Base-by-base conservation (phyloP, 2,797 vertebrate species). In the Acanthopagrus latus region DNA sequence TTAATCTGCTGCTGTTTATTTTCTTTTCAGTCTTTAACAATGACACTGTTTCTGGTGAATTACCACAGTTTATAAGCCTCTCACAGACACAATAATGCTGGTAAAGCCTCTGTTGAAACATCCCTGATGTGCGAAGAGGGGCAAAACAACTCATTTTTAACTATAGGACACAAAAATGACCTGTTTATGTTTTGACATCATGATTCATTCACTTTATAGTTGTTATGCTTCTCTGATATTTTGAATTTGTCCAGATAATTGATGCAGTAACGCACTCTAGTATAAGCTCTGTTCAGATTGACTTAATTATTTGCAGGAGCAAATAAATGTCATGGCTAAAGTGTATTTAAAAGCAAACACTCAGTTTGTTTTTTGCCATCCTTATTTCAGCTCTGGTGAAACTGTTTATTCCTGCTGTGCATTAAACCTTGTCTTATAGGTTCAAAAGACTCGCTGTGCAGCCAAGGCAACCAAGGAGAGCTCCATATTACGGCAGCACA, bases 401-500 rank as follows among this genome's bases (percentile, higher is more conserved):
- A 44, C 47, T 27, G 56, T 81, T 88, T 78, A 70, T 79, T 78
- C 16, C 66, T 71, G 47, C 52, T 75, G 64, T 90, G 75, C 71
- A 74, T 81, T 78, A 84, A 83, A 84, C 74, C 63, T 87, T 89
- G 75, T 82, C 57, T 86, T 81, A 71, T 86, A 99, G 98, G 94
- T 99, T 83, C 90, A 94, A 93, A 96, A 93, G 90, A 91, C 91
- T 63, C 74, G 95, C 67, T 92, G 91, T 86, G 92, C 94, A 67
- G 97, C 96, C 92, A 97, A 96, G 91, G 81, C 81, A 70, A 96
- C 90, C 80, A 98, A 95, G 91, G 95, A 97, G 74, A 96, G 93
- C 90, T 95, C 88, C 76, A 83, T 97, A 52, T 88, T 97, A 81
- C 96, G 95, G 71, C 97, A 97, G 79, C 98, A 99, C 84, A 94